Conservation (phyloP, 2,888 invertebrate species). For the Furcula furcula region DNA sequence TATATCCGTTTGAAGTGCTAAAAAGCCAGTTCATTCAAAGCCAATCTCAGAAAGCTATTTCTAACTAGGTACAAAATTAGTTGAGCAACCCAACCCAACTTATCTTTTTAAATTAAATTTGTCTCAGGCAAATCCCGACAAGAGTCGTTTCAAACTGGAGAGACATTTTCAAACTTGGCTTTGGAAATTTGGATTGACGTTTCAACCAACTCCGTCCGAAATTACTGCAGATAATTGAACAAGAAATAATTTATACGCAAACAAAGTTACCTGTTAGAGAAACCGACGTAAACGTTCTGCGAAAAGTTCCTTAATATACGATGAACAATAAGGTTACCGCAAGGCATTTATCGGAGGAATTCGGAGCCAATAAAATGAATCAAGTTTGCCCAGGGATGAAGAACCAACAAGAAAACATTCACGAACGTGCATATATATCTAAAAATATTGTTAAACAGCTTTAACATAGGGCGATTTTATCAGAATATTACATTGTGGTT, state of each 20-base stretch:
- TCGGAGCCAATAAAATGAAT: slow-evolving; percentile 24
- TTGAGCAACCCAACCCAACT: slow-evolving; percentile 10
- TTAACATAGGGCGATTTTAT: too few species aligned
- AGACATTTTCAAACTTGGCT: slow-evolving; percentile 8
- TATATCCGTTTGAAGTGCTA: too few species aligned
- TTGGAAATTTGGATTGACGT: too few species aligned
- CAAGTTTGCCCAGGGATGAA: slow-evolving; percentile 14
- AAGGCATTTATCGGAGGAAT: slow-evolving; percentile 35
- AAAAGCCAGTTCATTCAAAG: neutral
- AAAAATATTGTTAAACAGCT: too few species aligned
- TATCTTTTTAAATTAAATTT: slow-evolving; percentile 10
- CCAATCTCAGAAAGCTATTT: neutral
- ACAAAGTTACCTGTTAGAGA: slow-evolving; percentile 15
- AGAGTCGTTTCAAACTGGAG: slow-evolving; percentile 8
- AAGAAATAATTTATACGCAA: slow-evolving; percentile 12
- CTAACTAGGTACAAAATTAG: slow-evolving; percentile 14
- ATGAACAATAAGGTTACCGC: slow-evolving; percentile 21
- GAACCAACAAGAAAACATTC: neutral
- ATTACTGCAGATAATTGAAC: slow-evolving; percentile 6
- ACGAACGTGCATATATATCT: too few species aligned
- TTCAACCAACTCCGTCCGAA: slow-evolving; percentile 4
- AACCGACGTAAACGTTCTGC: slow-evolving; percentile 17
- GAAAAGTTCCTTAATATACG: slow-evolving; percentile 26
- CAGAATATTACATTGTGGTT: too few species aligned
- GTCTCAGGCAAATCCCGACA: slow-evolving; percentile 5